These are phyloP conservation scores for Calosoma granatense DNA, from an alignment of 1,140 invertebrate species.

Conservation along the genomic window DNA sequence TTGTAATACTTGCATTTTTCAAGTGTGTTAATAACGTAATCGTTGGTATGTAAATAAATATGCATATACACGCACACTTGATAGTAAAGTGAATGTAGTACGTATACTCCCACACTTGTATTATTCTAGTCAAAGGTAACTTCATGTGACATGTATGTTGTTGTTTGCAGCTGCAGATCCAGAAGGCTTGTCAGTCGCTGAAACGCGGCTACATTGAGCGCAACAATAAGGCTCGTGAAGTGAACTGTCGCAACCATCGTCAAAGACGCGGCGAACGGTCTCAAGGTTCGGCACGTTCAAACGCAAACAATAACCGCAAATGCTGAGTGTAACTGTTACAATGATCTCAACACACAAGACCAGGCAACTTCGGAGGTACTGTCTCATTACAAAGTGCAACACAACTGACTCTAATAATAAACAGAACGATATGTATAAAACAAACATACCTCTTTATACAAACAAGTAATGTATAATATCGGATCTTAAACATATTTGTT, in stretches of 20 bases:
- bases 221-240: conserved; percentile 53
- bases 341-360: not conserved
- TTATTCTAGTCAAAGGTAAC: too few species aligned
- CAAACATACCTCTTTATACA: too few species aligned
- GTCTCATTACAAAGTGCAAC: not conserved
- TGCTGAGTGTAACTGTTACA: conserved; percentile 33
- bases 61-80: too few species aligned
- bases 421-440: too few species aligned
- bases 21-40: too few species aligned
- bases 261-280: conserved; percentile 51
- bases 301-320: conserved; percentile 64
- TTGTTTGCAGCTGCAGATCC: conserved; percentile 37
- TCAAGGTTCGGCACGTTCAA: conserved; percentile 45
- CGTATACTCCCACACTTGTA: too few species aligned
- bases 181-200: conserved; percentile 41
- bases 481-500: too few species aligned
- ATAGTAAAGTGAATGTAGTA: too few species aligned
- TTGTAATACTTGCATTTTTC: too few species aligned
- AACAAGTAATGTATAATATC: too few species aligned
- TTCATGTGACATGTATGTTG: too few species aligned
- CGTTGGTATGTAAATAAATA: too few species aligned
- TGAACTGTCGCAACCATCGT: conserved; percentile 48
- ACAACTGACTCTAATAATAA: not conserved
- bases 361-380: not conserved
- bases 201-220: conserved; percentile 49